phyloP scores from a whole-genome alignment of 2,888 invertebrate genomes.

The Erebia ligea region DNA sequence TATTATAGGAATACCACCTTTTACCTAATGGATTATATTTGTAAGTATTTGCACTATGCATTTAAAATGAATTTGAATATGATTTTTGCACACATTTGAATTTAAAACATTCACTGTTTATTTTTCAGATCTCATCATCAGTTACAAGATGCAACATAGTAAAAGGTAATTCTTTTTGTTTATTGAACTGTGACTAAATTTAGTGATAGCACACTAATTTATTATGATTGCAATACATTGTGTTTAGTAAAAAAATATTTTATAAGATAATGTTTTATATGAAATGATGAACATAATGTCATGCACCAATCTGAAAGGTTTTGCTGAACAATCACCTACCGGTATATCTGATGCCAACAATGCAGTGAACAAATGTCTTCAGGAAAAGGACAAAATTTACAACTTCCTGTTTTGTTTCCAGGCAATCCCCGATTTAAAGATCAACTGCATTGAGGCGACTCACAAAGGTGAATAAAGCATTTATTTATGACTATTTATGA shows the following conservation, averaged over 20 bases:
- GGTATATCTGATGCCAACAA: conserved; percentile 62
- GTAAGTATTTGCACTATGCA: conserved; percentile 42
- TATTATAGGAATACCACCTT: not conserved
- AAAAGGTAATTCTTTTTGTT: too few relatives aligned
- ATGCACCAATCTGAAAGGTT: conserved; percentile 83
- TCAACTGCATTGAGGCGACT: conserved; percentile 98
- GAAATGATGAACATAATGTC: conserved; percentile 76
- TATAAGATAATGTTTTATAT: not conserved
- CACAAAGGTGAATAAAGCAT: conserved; percentile 75
- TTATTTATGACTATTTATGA: too few relatives aligned
- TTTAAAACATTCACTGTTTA: conserved; percentile 8
- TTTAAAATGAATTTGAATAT: conserved; percentile 31
- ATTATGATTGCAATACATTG: too few relatives aligned
- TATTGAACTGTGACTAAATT: too few relatives aligned
- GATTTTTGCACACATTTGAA: not conserved
- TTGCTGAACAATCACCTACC: conserved; percentile 80
- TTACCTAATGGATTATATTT: not conserved
- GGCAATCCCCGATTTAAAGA: conserved; percentile 98
- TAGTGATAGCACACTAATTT: too few relatives aligned
- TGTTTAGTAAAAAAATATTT: too few relatives aligned
- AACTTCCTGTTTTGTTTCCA: conserved; percentile 53
- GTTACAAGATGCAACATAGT: too few relatives aligned
- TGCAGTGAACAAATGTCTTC: too few relatives aligned
- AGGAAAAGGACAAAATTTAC: not conserved
- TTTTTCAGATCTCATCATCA: conserved; percentile 2